phyloP scores from a whole-genome alignment of 2,113 vertebrate genomes.

The Burhinus bistriatus region DNA sequence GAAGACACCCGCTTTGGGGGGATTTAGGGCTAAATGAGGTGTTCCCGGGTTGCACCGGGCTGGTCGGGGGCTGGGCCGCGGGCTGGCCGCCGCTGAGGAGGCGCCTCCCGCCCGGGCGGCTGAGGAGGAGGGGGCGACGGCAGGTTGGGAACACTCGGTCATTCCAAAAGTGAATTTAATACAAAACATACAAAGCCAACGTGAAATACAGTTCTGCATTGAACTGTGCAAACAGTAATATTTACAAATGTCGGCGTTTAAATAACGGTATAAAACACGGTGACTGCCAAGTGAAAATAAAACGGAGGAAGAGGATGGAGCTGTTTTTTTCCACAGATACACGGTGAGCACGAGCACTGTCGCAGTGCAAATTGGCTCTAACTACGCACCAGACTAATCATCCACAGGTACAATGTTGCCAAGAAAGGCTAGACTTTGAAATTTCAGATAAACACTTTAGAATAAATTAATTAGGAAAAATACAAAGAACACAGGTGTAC shows the following conservation, averaged over 20 bases:
- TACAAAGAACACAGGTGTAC: rapidly evolving
- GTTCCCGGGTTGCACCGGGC: too few relatives aligned
- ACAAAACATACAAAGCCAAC: rapidly evolving
- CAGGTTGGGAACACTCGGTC: rapidly evolving
- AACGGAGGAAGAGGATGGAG: neutral
- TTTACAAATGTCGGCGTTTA: neutral
- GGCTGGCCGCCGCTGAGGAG: too few relatives aligned
- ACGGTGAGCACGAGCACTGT: rapidly evolving
- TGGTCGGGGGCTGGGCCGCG: neutral
- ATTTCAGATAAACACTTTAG: neutral
- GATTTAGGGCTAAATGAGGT: rapidly evolving
- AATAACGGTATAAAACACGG: neutral
- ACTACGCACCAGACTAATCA: rapidly evolving
- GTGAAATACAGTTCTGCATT: rapidly evolving
- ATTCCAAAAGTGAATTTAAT: rapidly evolving
- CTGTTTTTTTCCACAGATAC: rapidly evolving
- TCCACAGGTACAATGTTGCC: rapidly evolving
- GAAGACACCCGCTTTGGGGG: rapidly evolving
- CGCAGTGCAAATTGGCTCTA: rapidly evolving
- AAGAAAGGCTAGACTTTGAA: neutral
- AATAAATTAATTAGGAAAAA: neutral
- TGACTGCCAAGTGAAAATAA: neutral
- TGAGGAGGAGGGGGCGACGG: neutral
- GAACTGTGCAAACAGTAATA: neutral
- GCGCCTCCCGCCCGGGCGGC: rapidly evolving